Base-by-base conservation (phyloP, 2,888 invertebrate genomes). In the Parascotia fuliginaria region DNA sequence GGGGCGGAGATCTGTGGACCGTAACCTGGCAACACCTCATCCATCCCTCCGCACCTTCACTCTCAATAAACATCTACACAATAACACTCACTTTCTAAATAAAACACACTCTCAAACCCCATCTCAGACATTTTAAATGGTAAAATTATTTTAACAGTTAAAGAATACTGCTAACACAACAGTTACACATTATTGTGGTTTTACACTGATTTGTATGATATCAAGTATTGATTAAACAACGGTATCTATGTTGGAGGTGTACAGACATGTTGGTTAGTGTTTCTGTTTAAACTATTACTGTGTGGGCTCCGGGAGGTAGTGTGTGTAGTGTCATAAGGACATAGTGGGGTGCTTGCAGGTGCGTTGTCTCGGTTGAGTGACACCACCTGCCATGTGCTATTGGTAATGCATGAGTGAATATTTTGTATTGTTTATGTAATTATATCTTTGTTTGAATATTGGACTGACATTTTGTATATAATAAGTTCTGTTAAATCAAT, bases 61-160 rank as follows among this genome's bases (percentile, higher is more conserved):
- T 75, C 72, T 72, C 73, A 78, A 79, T 67, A 75, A 71, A 62
- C 69, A 65, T 75, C 71, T 72, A 67, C 60, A 75, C 75, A 77
- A 75, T 69, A 78, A 77, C 79, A 92, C 92, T 92, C 80, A 92
- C 92, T 92, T 75, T 92, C 92, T 40, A 92, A 79, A 77, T 92
- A 92, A 76, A 92, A 92, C 78, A 92, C 91, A 73, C 88, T 90
- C 75, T 92, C 92, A 75, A 92, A 89, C 40, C 85, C 91, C 91
- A 92, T 89, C 75, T 91, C 90, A 42, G 91, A 81, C 92, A 92
- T 92, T 82, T 83, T 89, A 57, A 50, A 63, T 47, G 19, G 27
- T 48, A 70, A 61, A 63, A 64, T 63, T 64, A 58, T 59, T 65
- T 73, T 65, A 68, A 67, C 54, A 55, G 60, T 60, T 65, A 50